Base-by-base conservation (phyloP, 2,888 invertebrate species). In the Drosophila dives region DNA sequence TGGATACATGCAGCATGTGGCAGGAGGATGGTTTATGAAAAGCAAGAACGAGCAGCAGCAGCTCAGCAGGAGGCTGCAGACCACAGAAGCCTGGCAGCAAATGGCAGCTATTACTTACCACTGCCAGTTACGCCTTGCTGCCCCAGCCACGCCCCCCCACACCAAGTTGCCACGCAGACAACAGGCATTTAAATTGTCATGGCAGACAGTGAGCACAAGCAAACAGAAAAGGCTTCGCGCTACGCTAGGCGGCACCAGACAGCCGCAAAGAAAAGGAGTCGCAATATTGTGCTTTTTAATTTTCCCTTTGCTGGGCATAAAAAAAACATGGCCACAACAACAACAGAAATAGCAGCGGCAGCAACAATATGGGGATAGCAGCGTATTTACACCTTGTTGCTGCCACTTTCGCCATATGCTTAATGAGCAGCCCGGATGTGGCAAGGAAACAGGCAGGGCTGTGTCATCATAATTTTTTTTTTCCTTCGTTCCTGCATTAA, bases 321-420 rank as follows among this genome's bases (percentile, higher is more conserved):
- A 88, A 84, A 65, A 67, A 65, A 65, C 53, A 71, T 63, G 15
- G 23, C 23, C 58, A 56, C 56, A 20, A 58, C 63, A 69, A 72
- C 45, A 75, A 64, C 55, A 74, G 69, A 38, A 66, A 63, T 60
- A 72, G 33, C 50, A 54, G 81, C 38, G n/a, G 1, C n/a, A 8
- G 12, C 5, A 38, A 11, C 12, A 26, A n/a, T 8, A 55, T n/a
- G 54, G n/a, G 54, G n/a, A 12, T 36, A 26, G n/a, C 55, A 59
- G 69, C 86, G 88, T 83, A 90, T 90, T 85, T 85, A 85, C 84
- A 85, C 90, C 84, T 85, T 85, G 84, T 89, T 89, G 61, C 66
- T 61, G 80, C 55, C 64, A 75, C 71, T 64, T 64, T 72, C 26
- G 75, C 70, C 85, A 88, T 85, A 85, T 90, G 90, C 86, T 88